These are phyloP conservation scores for Periophthalmus magnuspinnatus DNA, from an alignment of 2,797 vertebrate species.

Conservation along the genomic window DNA sequence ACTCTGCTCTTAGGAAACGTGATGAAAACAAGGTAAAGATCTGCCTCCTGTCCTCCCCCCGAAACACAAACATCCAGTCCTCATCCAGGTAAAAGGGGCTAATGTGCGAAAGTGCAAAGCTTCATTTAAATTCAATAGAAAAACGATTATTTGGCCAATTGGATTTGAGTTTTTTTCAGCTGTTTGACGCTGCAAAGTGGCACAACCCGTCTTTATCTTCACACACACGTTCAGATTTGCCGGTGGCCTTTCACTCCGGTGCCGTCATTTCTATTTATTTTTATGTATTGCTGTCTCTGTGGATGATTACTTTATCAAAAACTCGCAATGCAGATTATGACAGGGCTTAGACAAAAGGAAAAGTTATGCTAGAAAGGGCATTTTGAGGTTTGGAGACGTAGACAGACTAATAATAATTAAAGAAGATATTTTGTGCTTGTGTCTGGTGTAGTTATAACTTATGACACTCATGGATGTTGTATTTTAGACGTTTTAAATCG, in stretches of 20 bases:
- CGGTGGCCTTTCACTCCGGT: background rate
- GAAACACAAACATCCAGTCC: background rate
- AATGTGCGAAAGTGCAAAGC: background rate
- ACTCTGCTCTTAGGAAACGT: constrained; percentile 48
- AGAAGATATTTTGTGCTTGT: no score
- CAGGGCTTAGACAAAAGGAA: no score
- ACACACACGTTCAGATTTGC: background rate
- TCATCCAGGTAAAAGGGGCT: background rate
- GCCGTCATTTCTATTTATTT: no score
- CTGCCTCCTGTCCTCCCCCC: background rate
- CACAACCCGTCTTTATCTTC: background rate
- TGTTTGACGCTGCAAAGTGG: background rate
- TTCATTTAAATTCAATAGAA: background rate
- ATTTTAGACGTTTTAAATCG: no score
- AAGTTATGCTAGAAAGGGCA: no score
- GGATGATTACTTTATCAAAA: no score
- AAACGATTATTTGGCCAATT: background rate
- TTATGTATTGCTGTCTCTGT: no score
- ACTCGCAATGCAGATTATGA: no score
- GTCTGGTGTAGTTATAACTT: no score
- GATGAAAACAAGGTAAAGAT: constrained; percentile 3
- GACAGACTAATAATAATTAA: no score
- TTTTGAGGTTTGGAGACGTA: no score
- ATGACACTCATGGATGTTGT: no score
- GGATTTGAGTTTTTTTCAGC: background rate